Percentiles rank a stretch among this genome's conserved stretches.
phyloP scores from a whole-genome alignment of 2,888 invertebrate genomes.

The Harpagoxenus sublaevis region DNA sequence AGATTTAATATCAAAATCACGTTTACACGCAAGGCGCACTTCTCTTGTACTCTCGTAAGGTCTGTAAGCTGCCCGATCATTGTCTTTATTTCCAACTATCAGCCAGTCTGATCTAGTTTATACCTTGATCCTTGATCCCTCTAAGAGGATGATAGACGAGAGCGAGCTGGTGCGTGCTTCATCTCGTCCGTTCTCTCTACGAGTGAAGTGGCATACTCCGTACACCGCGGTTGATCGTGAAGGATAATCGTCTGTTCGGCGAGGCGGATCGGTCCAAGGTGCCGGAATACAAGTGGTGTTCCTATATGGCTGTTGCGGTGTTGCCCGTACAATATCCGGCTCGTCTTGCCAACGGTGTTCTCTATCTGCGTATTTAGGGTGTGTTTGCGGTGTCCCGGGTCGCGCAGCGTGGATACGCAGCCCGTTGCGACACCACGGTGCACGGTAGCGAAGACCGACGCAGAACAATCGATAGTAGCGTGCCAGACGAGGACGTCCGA shows the following conservation, averaged over 20 bases:
- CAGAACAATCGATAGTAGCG: constrained; percentile 60
- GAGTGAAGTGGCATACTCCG: background rate
- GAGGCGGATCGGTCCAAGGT: constrained; percentile 31
- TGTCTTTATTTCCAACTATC: constrained; percentile 12
- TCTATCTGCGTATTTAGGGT: constrained; percentile 62
- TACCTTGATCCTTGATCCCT: background rate
- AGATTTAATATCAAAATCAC: background rate
- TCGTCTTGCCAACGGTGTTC: constrained; percentile 22
- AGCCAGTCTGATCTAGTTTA: constrained; percentile 15
- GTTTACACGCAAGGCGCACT: background rate
- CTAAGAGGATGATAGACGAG: constrained; percentile 45
- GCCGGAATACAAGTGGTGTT: constrained; percentile 39
- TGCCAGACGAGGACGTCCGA: constrained; percentile 41
- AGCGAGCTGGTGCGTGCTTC: constrained; percentile 18
- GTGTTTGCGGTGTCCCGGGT: constrained; percentile 59
- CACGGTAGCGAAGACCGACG: constrained; percentile 37
- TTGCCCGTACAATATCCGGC: constrained; percentile 54
- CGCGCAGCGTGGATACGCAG: constrained; percentile 20
- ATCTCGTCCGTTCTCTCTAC: constrained; percentile 13
- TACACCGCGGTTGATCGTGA: constrained; percentile 27
- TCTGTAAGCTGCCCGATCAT: background rate
- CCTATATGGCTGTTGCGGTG: constrained; percentile 50
- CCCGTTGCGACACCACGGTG: background rate
- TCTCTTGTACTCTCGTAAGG: background rate
- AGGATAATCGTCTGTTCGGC: constrained; percentile 29